Evolutionary conservation across 2,797 vertebrate species (phyloP).

Genomic region (Micromesistius poutassou): DNA sequence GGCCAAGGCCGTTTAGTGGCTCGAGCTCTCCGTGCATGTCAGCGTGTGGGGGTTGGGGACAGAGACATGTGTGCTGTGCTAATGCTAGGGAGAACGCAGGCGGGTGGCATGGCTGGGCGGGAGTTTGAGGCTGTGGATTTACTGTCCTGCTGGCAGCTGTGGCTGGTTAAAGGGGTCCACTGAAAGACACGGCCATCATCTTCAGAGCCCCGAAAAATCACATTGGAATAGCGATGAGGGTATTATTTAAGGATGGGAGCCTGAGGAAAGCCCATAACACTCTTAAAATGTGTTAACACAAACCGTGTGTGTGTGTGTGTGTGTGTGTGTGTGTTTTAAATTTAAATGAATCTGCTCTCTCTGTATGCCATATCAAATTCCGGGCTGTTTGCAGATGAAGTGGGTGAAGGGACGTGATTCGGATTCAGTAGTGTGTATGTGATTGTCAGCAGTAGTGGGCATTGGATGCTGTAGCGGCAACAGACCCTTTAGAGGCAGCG

Average conservation of each 20-base stretch:
- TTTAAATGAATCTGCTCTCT: conserved; percentile 2
- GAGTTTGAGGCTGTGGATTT: conserved; percentile 67
- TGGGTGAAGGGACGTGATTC: background rate
- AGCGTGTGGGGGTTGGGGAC: conserved; percentile 13
- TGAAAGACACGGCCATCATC: conserved; percentile 64
- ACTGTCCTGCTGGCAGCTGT: conserved; percentile 70
- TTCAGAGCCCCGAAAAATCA: conserved; percentile 48
- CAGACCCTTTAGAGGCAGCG: conserved; percentile 16
- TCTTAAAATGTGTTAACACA: background rate
- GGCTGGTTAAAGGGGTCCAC: conserved; percentile 62
- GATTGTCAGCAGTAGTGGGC: background rate
- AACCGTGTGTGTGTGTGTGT: background rate
- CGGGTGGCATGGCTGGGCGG: conserved; percentile 40
- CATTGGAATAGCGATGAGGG: conserved; percentile 51
- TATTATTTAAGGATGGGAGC: conserved; percentile 55
- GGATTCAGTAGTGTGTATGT: background rate
- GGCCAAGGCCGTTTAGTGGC: conserved; percentile 23
- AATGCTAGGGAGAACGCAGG: background rate
- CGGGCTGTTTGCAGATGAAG: conserved; percentile 7
- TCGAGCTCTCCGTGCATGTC: conserved; percentile 31
- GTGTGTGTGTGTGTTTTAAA: background rate
- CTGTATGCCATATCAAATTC: conserved; percentile 11
- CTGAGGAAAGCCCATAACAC: conserved; percentile 5
- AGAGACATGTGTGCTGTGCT: conserved; percentile 25
- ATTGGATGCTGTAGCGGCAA: conserved; percentile 3